phyloP scores from a whole-genome alignment of 2,113 vertebrate genomes.

The Crocuta crocuta region DNA sequence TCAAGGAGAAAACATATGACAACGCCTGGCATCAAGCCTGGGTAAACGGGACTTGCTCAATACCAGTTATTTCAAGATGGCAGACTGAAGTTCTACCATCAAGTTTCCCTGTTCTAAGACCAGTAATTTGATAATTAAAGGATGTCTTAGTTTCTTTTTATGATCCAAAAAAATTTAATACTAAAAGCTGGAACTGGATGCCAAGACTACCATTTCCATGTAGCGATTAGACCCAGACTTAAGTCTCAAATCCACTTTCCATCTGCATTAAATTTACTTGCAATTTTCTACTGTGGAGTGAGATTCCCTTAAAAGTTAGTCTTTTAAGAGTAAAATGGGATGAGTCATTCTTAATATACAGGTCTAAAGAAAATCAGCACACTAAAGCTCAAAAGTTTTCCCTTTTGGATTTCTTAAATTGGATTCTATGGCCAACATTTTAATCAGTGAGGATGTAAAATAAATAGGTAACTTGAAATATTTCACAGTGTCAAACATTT shows the following conservation, averaged over 20 bases:
- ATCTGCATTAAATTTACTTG: conserved; percentile 33
- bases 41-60: not conserved
- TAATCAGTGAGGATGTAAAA: conserved; percentile 33
- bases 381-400: not conserved
- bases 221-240: not conserved
- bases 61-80: not conserved
- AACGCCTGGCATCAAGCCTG: not conserved
- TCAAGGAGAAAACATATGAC: not conserved
- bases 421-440: conserved; percentile 27
- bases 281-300: conserved; percentile 40
- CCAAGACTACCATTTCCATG: not conserved
- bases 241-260: not conserved
- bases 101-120: not conserved
- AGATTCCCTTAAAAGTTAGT: conserved; percentile 46
- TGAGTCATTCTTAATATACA: not conserved
- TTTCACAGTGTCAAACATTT: conserved; percentile 33
- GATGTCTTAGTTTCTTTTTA: conserved; percentile 5
- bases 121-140: not conserved
- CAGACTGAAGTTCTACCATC: not conserved
- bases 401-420: conserved; percentile 28
- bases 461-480: not conserved
- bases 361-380: not conserved
- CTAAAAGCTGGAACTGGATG: not conserved
- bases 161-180: conserved; percentile 3
- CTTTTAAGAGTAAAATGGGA: not conserved